Conservation (phyloP, 2,888 invertebrate species). For the Euphydryas editha region DNA sequence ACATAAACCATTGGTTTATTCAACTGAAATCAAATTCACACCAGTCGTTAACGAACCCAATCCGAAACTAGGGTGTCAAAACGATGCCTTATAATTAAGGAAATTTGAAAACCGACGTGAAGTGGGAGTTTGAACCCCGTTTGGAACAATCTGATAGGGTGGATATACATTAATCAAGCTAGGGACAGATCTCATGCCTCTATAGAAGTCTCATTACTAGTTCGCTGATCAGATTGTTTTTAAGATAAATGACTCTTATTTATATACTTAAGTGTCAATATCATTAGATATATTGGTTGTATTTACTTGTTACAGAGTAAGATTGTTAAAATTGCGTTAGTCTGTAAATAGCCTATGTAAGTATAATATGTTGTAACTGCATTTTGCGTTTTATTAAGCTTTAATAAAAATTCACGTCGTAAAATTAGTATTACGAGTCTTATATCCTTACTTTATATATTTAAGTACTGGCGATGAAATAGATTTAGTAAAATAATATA, state of each 20-base stretch:
- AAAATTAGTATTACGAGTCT: too few relatives aligned
- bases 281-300: too few relatives aligned
- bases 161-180: constrained; percentile 70
- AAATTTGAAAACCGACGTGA: constrained; percentile 75
- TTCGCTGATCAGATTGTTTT: constrained; percentile 8
- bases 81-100: constrained; percentile 75
- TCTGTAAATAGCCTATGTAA: too few relatives aligned
- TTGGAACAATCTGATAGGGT: constrained; percentile 55
- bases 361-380: too few relatives aligned
- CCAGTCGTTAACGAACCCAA: constrained; percentile 38
- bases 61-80: constrained; percentile 56
- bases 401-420: too few relatives aligned
- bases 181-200: constrained; percentile 68
- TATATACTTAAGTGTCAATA: not conserved
- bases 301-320: too few relatives aligned
- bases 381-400: too few relatives aligned
- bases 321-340: too few relatives aligned
- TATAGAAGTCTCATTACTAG: constrained; percentile 52
- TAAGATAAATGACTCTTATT: not conserved
- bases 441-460: too few relatives aligned
- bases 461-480: too few relatives aligned
- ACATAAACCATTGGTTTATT: constrained; percentile 13
- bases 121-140: constrained; percentile 48
- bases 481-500: too few relatives aligned
- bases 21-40: constrained; percentile 26